phyloP scores from a whole-genome alignment of 2,113 vertebrate genomes.

The Dipodomys stephensi region DNA sequence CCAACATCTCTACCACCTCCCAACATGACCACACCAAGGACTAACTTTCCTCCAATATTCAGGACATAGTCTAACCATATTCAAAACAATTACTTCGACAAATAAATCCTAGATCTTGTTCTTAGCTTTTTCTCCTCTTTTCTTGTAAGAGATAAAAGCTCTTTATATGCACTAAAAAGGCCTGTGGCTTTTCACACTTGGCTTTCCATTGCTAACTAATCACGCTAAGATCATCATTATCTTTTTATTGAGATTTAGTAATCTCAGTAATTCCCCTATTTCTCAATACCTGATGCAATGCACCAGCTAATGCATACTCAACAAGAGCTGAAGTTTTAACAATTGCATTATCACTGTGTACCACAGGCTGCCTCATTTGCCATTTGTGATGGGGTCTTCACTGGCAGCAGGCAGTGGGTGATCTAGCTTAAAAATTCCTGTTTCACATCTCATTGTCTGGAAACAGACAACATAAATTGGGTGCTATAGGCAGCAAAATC shows the following conservation, averaged over 20 bases:
- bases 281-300: not conserved
- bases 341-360: not conserved
- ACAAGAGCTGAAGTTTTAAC: not conserved
- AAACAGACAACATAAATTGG: constrained; percentile 23
- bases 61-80: too few species aligned
- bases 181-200: not conserved
- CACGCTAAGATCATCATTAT: not conserved
- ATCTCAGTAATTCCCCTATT: not conserved
- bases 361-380: not conserved
- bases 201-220: not conserved
- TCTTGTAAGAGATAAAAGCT: not conserved
- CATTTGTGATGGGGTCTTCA: not conserved
- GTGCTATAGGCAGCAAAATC: not conserved
- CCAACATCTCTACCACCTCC: not conserved
- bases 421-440: not conserved
- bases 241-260: constrained; percentile 24
- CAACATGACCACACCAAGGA: not conserved
- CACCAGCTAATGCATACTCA: not conserved
- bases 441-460: not conserved
- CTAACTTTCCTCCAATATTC: not conserved
- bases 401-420: not conserved
- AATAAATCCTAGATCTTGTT: not conserved
- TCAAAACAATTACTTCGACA: not conserved
- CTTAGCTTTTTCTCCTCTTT: not conserved
- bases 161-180: not conserved